Conservation (phyloP, 2,113 vertebrate species). For the Pseudorhombus dupliciocellatus region DNA sequence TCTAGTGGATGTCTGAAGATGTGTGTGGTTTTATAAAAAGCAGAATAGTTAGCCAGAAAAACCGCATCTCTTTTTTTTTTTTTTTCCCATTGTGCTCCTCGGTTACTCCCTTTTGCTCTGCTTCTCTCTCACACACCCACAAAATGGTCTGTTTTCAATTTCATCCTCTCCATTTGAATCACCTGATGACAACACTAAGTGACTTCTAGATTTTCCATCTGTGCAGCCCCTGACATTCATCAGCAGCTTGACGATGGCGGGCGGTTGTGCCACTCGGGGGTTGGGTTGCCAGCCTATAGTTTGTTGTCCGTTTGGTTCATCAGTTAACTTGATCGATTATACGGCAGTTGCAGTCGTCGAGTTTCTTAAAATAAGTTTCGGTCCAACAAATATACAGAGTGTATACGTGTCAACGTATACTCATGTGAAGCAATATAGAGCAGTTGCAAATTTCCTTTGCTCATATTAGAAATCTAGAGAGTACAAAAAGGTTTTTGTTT, state of each 20-base stretch:
- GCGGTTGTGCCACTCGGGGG: background rate
- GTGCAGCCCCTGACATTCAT: conserved; percentile 11
- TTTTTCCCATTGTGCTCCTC: no score
- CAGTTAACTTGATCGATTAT: conserved; percentile 9
- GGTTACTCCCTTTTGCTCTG: no score
- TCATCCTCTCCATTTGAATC: conserved; percentile 9
- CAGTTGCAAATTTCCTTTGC: background rate
- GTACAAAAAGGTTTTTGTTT: background rate
- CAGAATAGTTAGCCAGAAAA: background rate
- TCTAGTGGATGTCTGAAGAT: background rate
- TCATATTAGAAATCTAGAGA: background rate
- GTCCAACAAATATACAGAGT: conserved; percentile 2
- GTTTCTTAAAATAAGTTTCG: background rate
- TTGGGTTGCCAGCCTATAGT: background rate
- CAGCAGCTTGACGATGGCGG: conserved; percentile 2
- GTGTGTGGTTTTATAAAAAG: background rate
- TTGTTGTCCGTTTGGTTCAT: conserved; percentile 2
- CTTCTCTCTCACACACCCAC: background rate
- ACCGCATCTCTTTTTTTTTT: background rate
- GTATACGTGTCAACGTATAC: background rate
- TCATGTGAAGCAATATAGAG: background rate
- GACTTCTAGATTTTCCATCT: conserved; percentile 26
- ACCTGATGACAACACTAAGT: conserved; percentile 44
- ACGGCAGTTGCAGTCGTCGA: background rate
- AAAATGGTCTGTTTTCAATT: conserved; percentile 38